These are phyloP conservation scores for Chrysocyon brachyurus DNA, from an alignment of 2,797 vertebrate genomes.

Conservation along the genomic window DNA sequence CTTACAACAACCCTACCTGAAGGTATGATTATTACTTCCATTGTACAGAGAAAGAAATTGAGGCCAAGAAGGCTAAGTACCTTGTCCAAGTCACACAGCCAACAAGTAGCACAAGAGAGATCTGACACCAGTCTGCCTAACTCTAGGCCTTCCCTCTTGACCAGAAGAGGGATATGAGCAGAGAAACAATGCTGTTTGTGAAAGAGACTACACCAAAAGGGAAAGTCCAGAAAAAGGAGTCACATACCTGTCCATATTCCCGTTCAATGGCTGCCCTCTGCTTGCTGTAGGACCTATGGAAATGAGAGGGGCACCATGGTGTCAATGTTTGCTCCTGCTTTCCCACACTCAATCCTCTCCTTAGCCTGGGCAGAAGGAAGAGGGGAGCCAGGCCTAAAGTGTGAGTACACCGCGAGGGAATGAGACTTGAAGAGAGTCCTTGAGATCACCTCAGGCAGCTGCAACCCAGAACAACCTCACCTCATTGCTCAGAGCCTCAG, in stretches of 20 bases:
- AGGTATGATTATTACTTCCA: conserved; percentile 34
- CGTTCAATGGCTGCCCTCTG: conserved; percentile 94
- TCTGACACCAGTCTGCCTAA: not conserved
- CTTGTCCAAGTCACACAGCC: conserved; percentile 49
- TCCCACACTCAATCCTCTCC: conserved; percentile 32
- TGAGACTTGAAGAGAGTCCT: conserved; percentile 65
- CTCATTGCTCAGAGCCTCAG: conserved; percentile 46
- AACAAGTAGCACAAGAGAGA: not conserved
- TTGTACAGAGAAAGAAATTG: conserved; percentile 68
- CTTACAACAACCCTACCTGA: not conserved
- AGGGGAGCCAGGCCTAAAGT: not conserved
- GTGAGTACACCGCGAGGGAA: not conserved
- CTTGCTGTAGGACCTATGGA: conserved; percentile 93
- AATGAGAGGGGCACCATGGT: not conserved
- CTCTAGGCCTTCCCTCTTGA: conserved; percentile 8
- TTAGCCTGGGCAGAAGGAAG: conserved; percentile 47
- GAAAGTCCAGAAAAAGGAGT: not conserved
- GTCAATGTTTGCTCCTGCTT: conserved; percentile 32
- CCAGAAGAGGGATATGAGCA: not conserved
- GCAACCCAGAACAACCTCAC: conserved; percentile 51
- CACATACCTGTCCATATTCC: conserved; percentile 94
- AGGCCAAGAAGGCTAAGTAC: conserved; percentile 55
- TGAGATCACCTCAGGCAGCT: conserved; percentile 75
- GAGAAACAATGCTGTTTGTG: not conserved
- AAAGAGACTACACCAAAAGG: conserved; percentile 11